Evolutionary conservation across 2,888 invertebrate species (phyloP).

Genomic region (Anthoptus insignis): DNA sequence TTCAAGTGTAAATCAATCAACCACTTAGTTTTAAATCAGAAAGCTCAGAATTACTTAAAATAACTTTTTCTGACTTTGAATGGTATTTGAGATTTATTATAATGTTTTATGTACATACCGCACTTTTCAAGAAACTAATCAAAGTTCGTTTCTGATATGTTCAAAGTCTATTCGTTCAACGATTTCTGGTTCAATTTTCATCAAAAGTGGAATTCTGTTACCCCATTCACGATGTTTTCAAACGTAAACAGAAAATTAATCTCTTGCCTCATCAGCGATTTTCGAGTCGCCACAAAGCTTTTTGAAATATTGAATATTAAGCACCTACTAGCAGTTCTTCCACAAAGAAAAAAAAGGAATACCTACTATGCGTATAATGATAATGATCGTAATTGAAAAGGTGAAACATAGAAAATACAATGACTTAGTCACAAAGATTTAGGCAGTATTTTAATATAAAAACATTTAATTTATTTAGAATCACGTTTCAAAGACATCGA

Average conservation of each 20-base stretch:
- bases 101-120: too few relatives aligned
- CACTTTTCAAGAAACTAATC: too few relatives aligned
- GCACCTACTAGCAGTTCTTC: conserved; percentile 21
- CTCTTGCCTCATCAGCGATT: conserved; percentile 32
- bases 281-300: conserved; percentile 28
- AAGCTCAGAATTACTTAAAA: too few relatives aligned
- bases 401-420: not conserved
- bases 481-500: too few relatives aligned
- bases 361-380: conserved; percentile 15
- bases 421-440: too few relatives aligned
- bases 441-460: too few relatives aligned
- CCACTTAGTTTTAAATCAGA: too few relatives aligned
- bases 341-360: conserved; percentile 27
- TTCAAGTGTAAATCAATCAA: too few relatives aligned
- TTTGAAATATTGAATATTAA: conserved; percentile 39
- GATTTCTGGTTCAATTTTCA: conserved; percentile 20
- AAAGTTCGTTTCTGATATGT: not conserved
- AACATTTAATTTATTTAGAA: too few relatives aligned
- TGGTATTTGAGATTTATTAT: too few relatives aligned
- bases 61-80: too few relatives aligned
- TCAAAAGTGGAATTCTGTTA: conserved; percentile 25
- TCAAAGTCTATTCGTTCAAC: not conserved
- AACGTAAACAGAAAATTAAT: conserved; percentile 37
- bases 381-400: conserved; percentile 18
- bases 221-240: conserved; percentile 34